A percentile compares a stretch with the other conserved stretches of the same genome.
These are phyloP conservation scores for Anagrus nilaparvatae DNA, from an alignment of 1,140 invertebrate genomes.

Conservation along the genomic window DNA sequence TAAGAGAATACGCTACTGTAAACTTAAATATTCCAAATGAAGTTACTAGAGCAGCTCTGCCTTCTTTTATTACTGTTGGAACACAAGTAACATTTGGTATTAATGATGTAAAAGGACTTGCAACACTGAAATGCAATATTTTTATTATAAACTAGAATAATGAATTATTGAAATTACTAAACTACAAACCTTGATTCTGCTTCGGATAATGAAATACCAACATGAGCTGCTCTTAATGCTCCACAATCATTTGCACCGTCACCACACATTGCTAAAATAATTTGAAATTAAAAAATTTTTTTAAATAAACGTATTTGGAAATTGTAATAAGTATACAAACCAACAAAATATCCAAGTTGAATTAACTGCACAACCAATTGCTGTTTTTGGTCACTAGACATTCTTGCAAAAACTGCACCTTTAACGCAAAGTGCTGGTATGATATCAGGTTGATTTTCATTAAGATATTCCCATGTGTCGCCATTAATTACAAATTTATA, in stretches of 20 bases:
- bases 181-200: slow-evolving; percentile 69
- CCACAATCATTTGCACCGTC: slow-evolving; percentile 97
- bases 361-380: slow-evolving; percentile 81
- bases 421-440: slow-evolving; percentile 61
- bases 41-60: slow-evolving; percentile 86
- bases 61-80: slow-evolving; percentile 78
- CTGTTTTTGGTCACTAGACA: slow-evolving; percentile 95
- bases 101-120: slow-evolving; percentile 91
- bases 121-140: slow-evolving; percentile 53
- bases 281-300: slow-evolving; percentile 5
- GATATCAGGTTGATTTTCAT: slow-evolving; percentile 62
- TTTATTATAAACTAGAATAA: slow-evolving; percentile 1
- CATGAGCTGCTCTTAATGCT: slow-evolving; percentile 87
- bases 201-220: slow-evolving; percentile 91
- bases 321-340: slow-evolving; percentile 31
- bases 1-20: slow-evolving; percentile 65
- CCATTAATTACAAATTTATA: slow-evolving; percentile 72
- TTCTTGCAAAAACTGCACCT: slow-evolving; percentile 89
- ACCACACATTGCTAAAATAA: slow-evolving; percentile 77
- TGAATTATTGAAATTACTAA: slow-evolving; percentile 1
- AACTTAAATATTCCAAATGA: slow-evolving; percentile 95
- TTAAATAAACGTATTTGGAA: slow-evolving; percentile 3
- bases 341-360: slow-evolving; percentile 74
- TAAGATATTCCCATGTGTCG: slow-evolving; percentile 61
- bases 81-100: slow-evolving; percentile 85